Conservation (phyloP, 1,140 invertebrate species). For the Rhagoletis pomonella region DNA sequence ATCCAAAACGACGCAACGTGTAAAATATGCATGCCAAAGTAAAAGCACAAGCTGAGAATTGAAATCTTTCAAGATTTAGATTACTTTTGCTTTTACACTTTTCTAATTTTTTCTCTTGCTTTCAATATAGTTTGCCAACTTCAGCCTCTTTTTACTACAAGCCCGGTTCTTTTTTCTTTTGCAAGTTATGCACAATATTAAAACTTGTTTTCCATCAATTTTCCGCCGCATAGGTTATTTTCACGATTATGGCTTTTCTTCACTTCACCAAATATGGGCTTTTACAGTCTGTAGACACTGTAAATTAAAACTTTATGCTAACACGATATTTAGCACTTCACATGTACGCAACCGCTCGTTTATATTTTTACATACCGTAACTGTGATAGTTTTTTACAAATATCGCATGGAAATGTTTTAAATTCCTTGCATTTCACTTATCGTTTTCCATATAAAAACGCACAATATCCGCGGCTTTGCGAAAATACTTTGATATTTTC, state of each 20-base stretch:
- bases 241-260: background rate
- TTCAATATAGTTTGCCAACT: background rate
- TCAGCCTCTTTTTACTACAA: background rate
- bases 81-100: background rate
- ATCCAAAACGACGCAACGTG: background rate
- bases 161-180: background rate
- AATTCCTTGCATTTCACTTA: conserved; percentile 16
- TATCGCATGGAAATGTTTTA: background rate
- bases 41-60: conserved; percentile 2
- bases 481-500: conserved; percentile 40
- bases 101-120: conserved; percentile 2
- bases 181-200: background rate
- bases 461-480: background rate
- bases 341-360: background rate
- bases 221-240: conserved; percentile 16
- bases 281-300: background rate
- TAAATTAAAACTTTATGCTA: conserved; percentile 14
- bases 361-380: background rate
- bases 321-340: background rate
- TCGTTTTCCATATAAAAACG: background rate
- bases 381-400: background rate
- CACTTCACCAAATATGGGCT: conserved; percentile 13
- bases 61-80: no score
- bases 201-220: background rate
- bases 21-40: background rate